These are phyloP conservation scores for Synergus japonicus DNA, from an alignment of 2,888 invertebrate genomes.

Conservation along the genomic window DNA sequence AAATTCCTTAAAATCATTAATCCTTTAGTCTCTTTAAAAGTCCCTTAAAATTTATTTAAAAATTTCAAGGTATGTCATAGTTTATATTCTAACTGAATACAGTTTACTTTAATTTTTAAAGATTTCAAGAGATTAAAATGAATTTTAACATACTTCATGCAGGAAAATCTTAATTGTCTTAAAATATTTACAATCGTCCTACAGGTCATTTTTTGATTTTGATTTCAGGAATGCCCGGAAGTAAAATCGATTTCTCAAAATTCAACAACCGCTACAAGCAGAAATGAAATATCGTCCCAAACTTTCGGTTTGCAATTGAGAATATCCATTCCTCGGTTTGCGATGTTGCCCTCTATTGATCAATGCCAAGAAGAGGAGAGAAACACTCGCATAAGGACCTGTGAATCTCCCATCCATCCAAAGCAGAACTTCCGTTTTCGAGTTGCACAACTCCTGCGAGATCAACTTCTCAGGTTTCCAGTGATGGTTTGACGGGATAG, in stretches of 20 bases:
- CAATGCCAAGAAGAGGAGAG: constrained; percentile 32
- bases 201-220: not conserved
- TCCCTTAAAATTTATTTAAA: no score
- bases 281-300: constrained; percentile 31
- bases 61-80: no score
- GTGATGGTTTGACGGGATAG: constrained; percentile 36
- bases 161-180: no score
- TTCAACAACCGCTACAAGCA: constrained; percentile 21
- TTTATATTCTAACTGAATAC: no score
- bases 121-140: not conserved
- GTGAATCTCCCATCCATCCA: constrained; percentile 14
- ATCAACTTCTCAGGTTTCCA: constrained; percentile 33
- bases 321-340: constrained; percentile 35
- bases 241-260: constrained; percentile 13
- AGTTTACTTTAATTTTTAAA: no score
- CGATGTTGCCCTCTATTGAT: constrained; percentile 24
- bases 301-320: constrained; percentile 25
- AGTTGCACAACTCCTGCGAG: constrained; percentile 30
- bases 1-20: no score
- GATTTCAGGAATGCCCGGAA: constrained; percentile 13
- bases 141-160: no score
- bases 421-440: constrained; percentile 30
- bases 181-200: not conserved
- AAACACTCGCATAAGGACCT: constrained; percentile 28
- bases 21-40: no score